Percentiles rank a stretch among this genome's conserved stretches.
phyloP scores from a whole-genome alignment of 2,113 vertebrate genomes.

The Callospermophilus lateralis region DNA sequence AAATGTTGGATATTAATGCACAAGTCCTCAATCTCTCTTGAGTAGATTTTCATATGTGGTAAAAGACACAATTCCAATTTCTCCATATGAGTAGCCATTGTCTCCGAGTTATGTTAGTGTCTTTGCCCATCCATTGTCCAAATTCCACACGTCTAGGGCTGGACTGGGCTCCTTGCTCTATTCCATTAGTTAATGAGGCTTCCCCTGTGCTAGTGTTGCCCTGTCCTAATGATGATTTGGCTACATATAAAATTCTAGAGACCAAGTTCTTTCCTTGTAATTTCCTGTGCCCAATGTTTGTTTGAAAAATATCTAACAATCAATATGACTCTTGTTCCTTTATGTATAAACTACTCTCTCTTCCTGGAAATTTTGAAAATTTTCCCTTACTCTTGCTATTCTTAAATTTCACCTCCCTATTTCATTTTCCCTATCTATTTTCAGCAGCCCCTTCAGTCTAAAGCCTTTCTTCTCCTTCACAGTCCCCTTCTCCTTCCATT shows the following conservation, averaged over 20 bases:
- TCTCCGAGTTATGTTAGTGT: background rate
- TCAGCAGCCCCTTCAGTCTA: background rate
- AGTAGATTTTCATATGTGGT: background rate
- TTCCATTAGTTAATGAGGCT: background rate
- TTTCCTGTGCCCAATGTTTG: background rate
- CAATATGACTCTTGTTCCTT: background rate
- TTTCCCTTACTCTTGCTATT: background rate
- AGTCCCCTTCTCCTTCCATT: background rate
- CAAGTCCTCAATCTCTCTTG: background rate
- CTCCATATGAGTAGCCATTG: background rate
- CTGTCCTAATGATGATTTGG: background rate
- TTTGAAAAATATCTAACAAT: background rate
- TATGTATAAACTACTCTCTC: background rate
- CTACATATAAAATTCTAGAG: background rate
- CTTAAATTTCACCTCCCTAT: background rate
- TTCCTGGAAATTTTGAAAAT: background rate
- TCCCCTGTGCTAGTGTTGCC: background rate
- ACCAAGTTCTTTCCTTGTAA: background rate
- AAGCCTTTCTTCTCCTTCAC: background rate
- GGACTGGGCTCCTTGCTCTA: background rate
- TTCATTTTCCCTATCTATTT: background rate
- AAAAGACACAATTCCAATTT: background rate
- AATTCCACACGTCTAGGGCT: background rate
- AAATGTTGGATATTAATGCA: background rate
- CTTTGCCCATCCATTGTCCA: background rate